Evolutionary conservation across 2,888 invertebrate species (phyloP).

Genomic region (Parasteatoda lunata): DNA sequence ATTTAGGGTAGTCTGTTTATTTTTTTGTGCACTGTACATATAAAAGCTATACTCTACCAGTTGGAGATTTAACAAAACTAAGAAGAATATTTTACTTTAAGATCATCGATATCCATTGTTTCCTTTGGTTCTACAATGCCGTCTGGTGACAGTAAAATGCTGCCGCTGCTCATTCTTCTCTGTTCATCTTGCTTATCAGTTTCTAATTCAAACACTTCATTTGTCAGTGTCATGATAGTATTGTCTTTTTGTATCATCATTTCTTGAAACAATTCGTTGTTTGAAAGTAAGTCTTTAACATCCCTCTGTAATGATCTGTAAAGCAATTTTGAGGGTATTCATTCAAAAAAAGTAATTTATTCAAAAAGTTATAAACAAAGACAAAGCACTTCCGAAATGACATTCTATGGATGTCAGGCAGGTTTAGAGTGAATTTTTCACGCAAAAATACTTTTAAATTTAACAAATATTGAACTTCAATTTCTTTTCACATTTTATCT

Average conservation of each 20-base stretch:
- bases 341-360: neutral
- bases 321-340: no score
- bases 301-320: constrained; percentile 42
- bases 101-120: constrained; percentile 33
- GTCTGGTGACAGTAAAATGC: neutral
- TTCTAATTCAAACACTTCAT: constrained; percentile 74
- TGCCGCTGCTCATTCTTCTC: constrained; percentile 1
- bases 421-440: no score
- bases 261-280: constrained; percentile 73
- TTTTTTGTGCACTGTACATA: no score
- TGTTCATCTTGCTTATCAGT: constrained; percentile 60
- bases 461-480: no score
- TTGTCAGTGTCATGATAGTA: constrained; percentile 74
- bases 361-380: neutral
- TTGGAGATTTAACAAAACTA: neutral
- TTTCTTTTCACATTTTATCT: no score
- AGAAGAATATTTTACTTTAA: constrained; percentile 27
- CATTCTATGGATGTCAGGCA: no score
- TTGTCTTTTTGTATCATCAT: constrained; percentile 75
- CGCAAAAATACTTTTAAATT: no score
- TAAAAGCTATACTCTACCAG: no score
- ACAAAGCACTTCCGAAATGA: neutral
- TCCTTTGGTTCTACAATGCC: constrained; percentile 30
- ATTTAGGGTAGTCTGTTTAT: no score
- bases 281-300: constrained; percentile 70